Percentiles rank a stretch among this genome's conserved stretches.
These are phyloP conservation scores for Spondyliosoma cantharus DNA, from an alignment of 2,797 vertebrate species.

Conservation along the genomic window DNA sequence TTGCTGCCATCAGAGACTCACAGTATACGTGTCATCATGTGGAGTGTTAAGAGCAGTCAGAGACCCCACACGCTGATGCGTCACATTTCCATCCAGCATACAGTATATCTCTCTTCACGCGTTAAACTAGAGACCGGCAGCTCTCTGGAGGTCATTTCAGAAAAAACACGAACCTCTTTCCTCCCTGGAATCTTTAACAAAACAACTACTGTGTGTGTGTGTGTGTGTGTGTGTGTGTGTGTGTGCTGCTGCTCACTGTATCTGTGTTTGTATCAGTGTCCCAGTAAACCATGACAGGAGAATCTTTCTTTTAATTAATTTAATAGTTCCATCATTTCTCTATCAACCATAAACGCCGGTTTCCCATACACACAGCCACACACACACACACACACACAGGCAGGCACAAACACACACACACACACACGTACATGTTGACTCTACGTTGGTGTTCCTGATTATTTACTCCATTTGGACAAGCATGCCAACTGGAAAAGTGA, in stretches of 20 bases:
- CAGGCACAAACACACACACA: slow-evolving; percentile 40
- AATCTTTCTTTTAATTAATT: slow-evolving; percentile 72
- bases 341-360: slow-evolving; percentile 70
- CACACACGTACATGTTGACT: slow-evolving; percentile 7
- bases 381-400: slow-evolving; percentile 41
- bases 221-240: slow-evolving; percentile 10
- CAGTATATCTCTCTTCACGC: slow-evolving; percentile 41
- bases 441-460: slow-evolving; percentile 75
- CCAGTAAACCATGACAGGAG: slow-evolving; percentile 62
- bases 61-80: slow-evolving; percentile 37
- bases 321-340: slow-evolving; percentile 78
- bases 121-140: slow-evolving; percentile 24
- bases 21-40: slow-evolving; percentile 28
- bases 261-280: slow-evolving; percentile 53
- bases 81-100: slow-evolving; percentile 36
- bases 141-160: slow-evolving; percentile 43
- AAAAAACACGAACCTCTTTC: slow-evolving; percentile 24
- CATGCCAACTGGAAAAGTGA: slow-evolving; percentile 71
- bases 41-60: neutral
- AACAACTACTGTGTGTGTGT: slow-evolving; percentile 34
- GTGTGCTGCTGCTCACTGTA: slow-evolving; percentile 2
- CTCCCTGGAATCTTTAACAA: slow-evolving; percentile 33
- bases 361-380: slow-evolving; percentile 49
- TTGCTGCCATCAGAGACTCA: neutral
- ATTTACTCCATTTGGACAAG: slow-evolving; percentile 67